Percentiles rank a stretch among this genome's conserved stretches.
These are phyloP conservation scores for Rhadinocentrus ornatus DNA, from an alignment of 2,797 vertebrate genomes.

Conservation along the genomic window DNA sequence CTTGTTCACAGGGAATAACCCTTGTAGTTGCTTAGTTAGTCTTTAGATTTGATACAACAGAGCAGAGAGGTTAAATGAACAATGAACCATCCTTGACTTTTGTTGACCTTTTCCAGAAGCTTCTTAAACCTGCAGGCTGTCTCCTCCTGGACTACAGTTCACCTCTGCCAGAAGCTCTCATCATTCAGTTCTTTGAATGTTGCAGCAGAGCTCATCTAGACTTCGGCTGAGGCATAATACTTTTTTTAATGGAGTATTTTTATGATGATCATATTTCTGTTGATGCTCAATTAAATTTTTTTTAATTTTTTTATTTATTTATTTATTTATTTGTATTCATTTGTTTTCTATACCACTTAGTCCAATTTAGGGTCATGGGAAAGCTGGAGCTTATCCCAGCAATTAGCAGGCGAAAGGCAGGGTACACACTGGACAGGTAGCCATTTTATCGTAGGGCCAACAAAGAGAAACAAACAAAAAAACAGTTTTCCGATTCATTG, in stretches of 20 bases:
- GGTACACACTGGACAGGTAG: too few relatives aligned
- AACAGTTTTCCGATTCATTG: constrained; percentile 5
- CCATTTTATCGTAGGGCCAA: too few relatives aligned
- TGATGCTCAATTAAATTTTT: too few relatives aligned
- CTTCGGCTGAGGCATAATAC: background rate
- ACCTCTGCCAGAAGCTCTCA: constrained; percentile 43
- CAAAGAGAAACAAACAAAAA: too few relatives aligned
- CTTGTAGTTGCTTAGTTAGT: constrained; percentile 25
- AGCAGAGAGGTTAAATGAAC: constrained; percentile 42
- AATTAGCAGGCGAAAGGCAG: too few relatives aligned
- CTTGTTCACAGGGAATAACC: constrained; percentile 23
- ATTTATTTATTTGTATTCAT: too few relatives aligned
- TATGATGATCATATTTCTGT: background rate
- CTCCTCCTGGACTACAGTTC: constrained; percentile 36
- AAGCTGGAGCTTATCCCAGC: too few relatives aligned
- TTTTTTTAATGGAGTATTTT: background rate
- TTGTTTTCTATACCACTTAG: too few relatives aligned
- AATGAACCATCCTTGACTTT: constrained; percentile 32
- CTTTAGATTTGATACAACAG: constrained; percentile 22
- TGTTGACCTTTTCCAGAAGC: constrained; percentile 38
- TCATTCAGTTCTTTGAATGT: constrained; percentile 49
- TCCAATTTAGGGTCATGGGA: too few relatives aligned
- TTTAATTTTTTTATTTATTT: background rate
- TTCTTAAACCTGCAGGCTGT: constrained; percentile 33
- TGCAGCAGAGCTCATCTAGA: constrained; percentile 25